Percentiles rank a stretch among this genome's conserved stretches.
Conservation (phyloP, 2,113 vertebrate genomes). For the Tragulus kanchil region DNA sequence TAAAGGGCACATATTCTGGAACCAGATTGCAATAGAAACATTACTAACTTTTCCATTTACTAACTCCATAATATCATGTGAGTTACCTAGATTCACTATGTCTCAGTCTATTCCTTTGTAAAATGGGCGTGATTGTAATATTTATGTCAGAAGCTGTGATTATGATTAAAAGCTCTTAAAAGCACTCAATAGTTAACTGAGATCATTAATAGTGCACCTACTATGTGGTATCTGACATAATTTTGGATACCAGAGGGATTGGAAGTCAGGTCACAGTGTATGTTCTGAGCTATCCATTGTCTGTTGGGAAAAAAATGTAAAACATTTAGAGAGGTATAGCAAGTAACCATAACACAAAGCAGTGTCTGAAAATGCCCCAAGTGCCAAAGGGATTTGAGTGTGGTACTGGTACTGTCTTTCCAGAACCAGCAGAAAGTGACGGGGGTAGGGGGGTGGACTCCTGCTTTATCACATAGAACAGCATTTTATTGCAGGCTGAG, state of each 20-base stretch:
- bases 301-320: neutral
- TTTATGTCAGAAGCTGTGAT: neutral
- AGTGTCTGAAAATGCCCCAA: neutral
- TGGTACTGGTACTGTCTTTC: no score
- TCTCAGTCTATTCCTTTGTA: constrained; percentile 9
- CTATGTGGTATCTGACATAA: neutral
- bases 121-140: neutral
- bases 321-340: neutral
- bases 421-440: neutral
- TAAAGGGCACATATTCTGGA: neutral
- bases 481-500: no score
- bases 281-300: neutral
- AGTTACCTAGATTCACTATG: neutral
- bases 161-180: neutral
- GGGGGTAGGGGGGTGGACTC: neutral
- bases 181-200: neutral
- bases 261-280: neutral
- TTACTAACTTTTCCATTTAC: neutral
- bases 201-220: neutral
- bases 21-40: neutral
- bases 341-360: neutral
- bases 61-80: neutral
- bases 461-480: neutral
- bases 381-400: neutral
- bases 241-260: neutral